These are phyloP conservation scores for Pycnonotus jocosus DNA, from an alignment of 2,113 vertebrate genomes.

Conservation along the genomic window DNA sequence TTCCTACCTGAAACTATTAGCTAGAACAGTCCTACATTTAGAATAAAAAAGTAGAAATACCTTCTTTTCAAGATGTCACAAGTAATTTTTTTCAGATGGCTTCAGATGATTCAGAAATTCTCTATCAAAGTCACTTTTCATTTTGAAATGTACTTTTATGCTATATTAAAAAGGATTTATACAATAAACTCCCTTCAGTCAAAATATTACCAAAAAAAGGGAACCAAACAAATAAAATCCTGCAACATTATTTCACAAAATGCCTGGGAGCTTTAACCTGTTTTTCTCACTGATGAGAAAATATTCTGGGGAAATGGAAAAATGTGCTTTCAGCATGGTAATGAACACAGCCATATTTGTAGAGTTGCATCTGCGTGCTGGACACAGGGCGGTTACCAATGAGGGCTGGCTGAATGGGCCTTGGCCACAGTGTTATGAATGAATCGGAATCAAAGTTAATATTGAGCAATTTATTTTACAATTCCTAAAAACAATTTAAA, in stretches of 20 bases:
- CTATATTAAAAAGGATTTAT: neutral
- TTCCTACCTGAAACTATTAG: neutral
- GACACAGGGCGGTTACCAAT: rapidly evolving
- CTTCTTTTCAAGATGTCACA: neutral
- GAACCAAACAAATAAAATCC: neutral
- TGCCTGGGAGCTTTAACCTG: neutral
- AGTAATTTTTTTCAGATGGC: neutral
- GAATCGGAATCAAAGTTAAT: too few relatives aligned
- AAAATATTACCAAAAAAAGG: neutral
- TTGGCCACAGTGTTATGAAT: too few relatives aligned
- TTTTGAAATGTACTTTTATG: neutral
- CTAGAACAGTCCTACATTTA: neutral
- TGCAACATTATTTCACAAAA: neutral
- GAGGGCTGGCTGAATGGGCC: rapidly evolving
- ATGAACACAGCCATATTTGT: neutral
- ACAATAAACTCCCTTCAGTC: neutral
- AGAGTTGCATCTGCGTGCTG: rapidly evolving
- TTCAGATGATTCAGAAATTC: neutral
- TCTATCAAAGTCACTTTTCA: neutral
- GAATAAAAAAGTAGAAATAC: neutral
- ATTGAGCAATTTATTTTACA: too few relatives aligned
- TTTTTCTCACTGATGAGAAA: neutral
- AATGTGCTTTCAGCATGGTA: neutral
- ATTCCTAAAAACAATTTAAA: too few relatives aligned
- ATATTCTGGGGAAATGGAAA: neutral